These are phyloP conservation scores for Umimayanthus chanpuru DNA, from an alignment of 92 coral and sea anemone species.

Conservation along the genomic window DNA sequence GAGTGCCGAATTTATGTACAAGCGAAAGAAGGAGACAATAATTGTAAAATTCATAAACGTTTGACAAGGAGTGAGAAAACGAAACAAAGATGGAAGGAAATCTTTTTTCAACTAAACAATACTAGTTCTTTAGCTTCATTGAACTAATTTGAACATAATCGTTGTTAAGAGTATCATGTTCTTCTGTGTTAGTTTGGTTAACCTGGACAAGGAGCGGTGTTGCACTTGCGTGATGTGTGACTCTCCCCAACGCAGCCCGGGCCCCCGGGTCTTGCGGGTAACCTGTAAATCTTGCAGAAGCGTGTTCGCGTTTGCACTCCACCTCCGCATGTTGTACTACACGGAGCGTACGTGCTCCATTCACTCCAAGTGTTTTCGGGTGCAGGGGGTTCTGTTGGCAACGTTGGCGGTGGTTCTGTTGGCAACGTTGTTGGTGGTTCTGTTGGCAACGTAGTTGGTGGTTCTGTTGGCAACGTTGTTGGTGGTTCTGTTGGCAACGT, in stretches of 20 bases:
- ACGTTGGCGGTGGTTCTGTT: background rate
- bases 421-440: background rate
- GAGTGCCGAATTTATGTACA: too few relatives aligned
- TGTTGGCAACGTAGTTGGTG: too few relatives aligned
- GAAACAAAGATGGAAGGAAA: too few relatives aligned
- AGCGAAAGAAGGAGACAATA: too few relatives aligned
- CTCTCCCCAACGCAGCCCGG: slow-evolving; percentile 12
- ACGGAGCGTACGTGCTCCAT: slow-evolving; percentile 11
- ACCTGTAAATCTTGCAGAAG: background rate
- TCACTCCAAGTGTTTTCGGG: slow-evolving; percentile 11
- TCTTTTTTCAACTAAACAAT: too few relatives aligned
- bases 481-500: background rate
- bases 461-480: too few relatives aligned
- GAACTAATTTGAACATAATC: too few relatives aligned
- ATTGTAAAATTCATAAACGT: too few relatives aligned
- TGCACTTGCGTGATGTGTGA: background rate
- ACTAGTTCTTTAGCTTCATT: too few relatives aligned
- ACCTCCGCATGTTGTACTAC: slow-evolving; percentile 21
- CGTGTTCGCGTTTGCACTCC: slow-evolving; percentile 16
- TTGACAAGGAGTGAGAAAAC: too few relatives aligned
- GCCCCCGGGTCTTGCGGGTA: slow-evolving; percentile 2
- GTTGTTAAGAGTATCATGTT: too few relatives aligned
- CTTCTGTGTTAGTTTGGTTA: too few relatives aligned
- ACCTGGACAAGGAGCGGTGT: slow-evolving; percentile 1
- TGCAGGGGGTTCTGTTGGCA: background rate